Base-by-base conservation (phyloP, 2,113 vertebrate species). In the Carassius carassius region DNA sequence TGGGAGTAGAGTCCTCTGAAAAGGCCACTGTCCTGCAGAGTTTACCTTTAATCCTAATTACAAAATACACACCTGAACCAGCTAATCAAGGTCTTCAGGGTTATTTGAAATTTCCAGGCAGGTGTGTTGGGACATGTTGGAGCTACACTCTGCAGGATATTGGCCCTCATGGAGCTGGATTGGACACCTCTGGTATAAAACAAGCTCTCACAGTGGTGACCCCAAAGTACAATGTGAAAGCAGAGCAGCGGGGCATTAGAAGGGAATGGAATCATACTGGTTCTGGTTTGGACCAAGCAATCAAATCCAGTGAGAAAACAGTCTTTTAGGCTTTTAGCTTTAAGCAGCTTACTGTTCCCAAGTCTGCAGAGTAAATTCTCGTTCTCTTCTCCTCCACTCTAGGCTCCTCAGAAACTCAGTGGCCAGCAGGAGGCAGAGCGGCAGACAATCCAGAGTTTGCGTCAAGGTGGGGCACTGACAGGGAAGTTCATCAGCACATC, bases 401-500 rank as follows among this genome's bases (percentile, higher is more conserved):
- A 98, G 97, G 92, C 94, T 58, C 93, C 96, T 77, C 96, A 96
- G 78, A 96, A 96, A 91, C 93, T 98, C 90, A 94, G 95, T 0
- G 91, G 92, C 2, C 97, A 98, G 91, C 95, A 96, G 76, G 97
- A 98, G 91, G 96, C 95, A 0, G 98, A 99, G 90, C 95, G 94
- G 41, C 95, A 96, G 84, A 94, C 94, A 88, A 95, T 97, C 90
- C 94, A 96, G 83, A 92, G 96, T 1, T 90, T 98, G 90, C 94
- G 96, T 74, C 96, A 96, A 70, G 95, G 96, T 0, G 94, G 96
- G 4, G 91, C 96, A 3, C 92, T 98, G 80, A 95, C 95, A 0
- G 96, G 96, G 78, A 97, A 96, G 91, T 97, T 99, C 89, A 93
- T 97, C 87, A 98, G 96, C 91, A 96, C 96, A 1, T 96, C 97